Evolutionary conservation across 1,140 invertebrate genomes (phyloP), one percentile per base, ranked within the genome.

Genomic region (Lamellibrachia luymesi): DNA sequence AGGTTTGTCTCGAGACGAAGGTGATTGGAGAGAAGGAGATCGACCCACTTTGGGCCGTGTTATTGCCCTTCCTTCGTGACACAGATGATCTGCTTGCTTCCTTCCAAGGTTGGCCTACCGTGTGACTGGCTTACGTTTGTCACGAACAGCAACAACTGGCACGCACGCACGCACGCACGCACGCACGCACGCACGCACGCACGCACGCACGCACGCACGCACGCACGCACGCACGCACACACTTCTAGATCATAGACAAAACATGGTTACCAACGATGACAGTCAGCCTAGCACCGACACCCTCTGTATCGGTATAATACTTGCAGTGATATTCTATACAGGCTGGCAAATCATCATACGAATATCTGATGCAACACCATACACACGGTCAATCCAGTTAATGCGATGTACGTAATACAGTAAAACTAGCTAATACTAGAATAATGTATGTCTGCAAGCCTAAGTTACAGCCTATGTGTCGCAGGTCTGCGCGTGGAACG

Each of bases 11-110:
- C 93, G 95, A 95, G 93, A 94, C 95, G 92, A 94, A 93, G 27
- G 93, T 92, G 2, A 94, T 94, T 38, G 92, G 90, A 50, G 94
- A 94, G 2, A 95, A 95, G 17, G 94, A 94, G 8, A 94, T 94
- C 1, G 93, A 95, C 8, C 94, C 94, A 5, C 94, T 96, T 94
- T 96, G 95, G 95, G 94, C 93, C 7, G 93, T 95, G 2, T 91
- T 95, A 25, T 93, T 95, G 1, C 95, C 95, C 0, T 91, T 96
- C 0, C 92, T 96, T 22, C 94, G 94, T 92, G 95, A 95, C n/a
- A 94, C 95, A 90, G 95, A 96, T 90, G 95, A 95, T 56, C 93
- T 95, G 2, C 92, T 96, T 22, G 94, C 94, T 90, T 92, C 94
- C 4, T 96, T 94, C 93, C 92, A 95, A 93, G 95, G 95, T 96